Percentiles rank a stretch among this genome's conserved stretches.
Evolutionary conservation across 2,797 vertebrate genomes (phyloP).

Genomic region (Tenualosa thibaudeaui): DNA sequence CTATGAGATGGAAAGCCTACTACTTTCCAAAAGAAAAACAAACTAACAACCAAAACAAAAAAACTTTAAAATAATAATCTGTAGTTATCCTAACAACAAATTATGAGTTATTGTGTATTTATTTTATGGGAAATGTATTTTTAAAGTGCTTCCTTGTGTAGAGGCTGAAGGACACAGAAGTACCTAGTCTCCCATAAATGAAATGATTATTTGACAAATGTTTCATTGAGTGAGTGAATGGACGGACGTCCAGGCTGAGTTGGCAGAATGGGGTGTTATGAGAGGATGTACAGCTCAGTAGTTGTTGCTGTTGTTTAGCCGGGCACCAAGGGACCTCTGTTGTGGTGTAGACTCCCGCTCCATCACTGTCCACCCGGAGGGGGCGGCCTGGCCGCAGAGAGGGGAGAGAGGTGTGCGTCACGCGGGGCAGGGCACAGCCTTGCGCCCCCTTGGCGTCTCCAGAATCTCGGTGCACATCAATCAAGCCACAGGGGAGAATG

Average conservation of each 20-base stretch:
- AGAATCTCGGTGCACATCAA: constrained; percentile 63
- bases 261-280: not conserved
- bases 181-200: too few relatives aligned
- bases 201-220: too few relatives aligned
- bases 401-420: constrained; percentile 32
- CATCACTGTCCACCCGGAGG: constrained; percentile 41
- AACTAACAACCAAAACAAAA: too few relatives aligned
- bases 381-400: constrained; percentile 23
- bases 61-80: too few relatives aligned
- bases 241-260: not conserved
- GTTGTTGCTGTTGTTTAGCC: not conserved
- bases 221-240: not conserved
- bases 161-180: too few relatives aligned
- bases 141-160: too few relatives aligned
- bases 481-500: constrained; percentile 62
- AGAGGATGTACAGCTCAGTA: not conserved
- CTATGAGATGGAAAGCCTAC: not conserved
- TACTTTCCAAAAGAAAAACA: too few relatives aligned
- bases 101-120: too few relatives aligned
- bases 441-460: constrained; percentile 38
- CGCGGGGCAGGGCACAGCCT: constrained; percentile 34
- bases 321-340: constrained; percentile 6
- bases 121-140: too few relatives aligned
- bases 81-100: too few relatives aligned
- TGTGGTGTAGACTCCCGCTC: constrained; percentile 22